Evolutionary conservation across 2,113 vertebrate genomes (phyloP).

Genomic region (Podiceps cristatus): DNA sequence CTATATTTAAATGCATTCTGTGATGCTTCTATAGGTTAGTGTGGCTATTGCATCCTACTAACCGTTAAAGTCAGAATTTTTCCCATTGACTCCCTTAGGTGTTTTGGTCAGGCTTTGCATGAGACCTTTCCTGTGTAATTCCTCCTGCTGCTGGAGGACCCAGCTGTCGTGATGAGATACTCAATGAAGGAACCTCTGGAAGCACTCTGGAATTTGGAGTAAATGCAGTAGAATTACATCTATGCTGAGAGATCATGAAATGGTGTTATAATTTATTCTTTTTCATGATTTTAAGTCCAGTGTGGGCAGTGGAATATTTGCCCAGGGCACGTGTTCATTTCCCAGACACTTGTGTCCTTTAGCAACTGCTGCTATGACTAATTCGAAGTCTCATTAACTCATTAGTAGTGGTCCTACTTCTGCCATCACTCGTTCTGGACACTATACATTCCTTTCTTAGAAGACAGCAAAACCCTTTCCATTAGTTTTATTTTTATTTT

Average conservation of each 20-base stretch:
- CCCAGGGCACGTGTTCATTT: neutral
- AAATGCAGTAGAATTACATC: neutral
- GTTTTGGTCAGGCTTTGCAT: neutral
- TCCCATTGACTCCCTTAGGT: neutral
- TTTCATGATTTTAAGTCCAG: neutral
- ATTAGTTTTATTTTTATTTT: neutral
- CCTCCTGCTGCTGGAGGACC: neutral
- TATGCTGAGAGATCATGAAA: neutral
- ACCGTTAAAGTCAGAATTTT: neutral
- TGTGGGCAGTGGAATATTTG: neutral
- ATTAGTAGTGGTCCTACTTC: neutral
- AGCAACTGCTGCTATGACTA: neutral
- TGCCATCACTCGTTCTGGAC: neutral
- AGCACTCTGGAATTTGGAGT: neutral
- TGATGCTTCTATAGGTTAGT: neutral
- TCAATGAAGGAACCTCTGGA: neutral
- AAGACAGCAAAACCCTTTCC: neutral
- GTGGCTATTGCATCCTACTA: neutral
- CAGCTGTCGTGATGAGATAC: fast-evolving
- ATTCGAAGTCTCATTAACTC: neutral
- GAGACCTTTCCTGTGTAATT: neutral
- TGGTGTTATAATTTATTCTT: neutral
- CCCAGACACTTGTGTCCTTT: neutral
- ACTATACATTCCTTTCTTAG: neutral
- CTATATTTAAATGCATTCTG: neutral